Conservation (phyloP, 2,888 invertebrate genomes). For the Emmelina monodactyla region DNA sequence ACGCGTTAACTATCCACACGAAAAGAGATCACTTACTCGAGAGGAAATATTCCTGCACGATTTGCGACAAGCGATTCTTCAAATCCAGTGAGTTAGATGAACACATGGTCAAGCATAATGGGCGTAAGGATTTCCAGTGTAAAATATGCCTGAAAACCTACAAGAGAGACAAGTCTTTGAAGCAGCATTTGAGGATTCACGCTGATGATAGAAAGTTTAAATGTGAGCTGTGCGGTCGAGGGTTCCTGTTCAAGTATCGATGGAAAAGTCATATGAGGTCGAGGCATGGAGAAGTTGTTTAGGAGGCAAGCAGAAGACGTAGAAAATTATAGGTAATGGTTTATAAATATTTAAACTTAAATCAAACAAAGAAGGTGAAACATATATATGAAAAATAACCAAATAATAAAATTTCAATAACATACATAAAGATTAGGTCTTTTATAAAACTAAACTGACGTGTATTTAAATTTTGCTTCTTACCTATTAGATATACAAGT, state of each 20-base stretch:
- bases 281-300: slow-evolving; percentile 13
- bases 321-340: too few species aligned
- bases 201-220: slow-evolving; percentile 19
- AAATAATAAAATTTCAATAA: too few species aligned
- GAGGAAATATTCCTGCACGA: slow-evolving; percentile 32
- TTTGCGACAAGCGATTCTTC: slow-evolving; percentile 39
- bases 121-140: slow-evolving; percentile 32
- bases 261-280: slow-evolving; percentile 17
- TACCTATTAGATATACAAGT: too few species aligned
- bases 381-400: too few species aligned
- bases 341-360: too few species aligned
- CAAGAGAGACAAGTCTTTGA: slow-evolving; percentile 19
- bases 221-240: slow-evolving; percentile 17
- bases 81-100: slow-evolving; percentile 18
- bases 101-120: slow-evolving; percentile 36
- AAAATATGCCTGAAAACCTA: slow-evolving; percentile 29
- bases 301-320: too few species aligned
- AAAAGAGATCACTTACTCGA: slow-evolving; percentile 37
- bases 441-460: too few species aligned
- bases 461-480: too few species aligned
- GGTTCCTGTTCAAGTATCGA: slow-evolving; percentile 20
- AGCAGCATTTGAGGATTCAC: slow-evolving; percentile 26
- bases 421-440: too few species aligned
- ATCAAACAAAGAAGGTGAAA: too few species aligned
- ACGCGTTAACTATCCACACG: slow-evolving; percentile 23